phyloP scores from a whole-genome alignment of 2,797 vertebrate genomes.

The Lindbergichthys nudifrons region DNA sequence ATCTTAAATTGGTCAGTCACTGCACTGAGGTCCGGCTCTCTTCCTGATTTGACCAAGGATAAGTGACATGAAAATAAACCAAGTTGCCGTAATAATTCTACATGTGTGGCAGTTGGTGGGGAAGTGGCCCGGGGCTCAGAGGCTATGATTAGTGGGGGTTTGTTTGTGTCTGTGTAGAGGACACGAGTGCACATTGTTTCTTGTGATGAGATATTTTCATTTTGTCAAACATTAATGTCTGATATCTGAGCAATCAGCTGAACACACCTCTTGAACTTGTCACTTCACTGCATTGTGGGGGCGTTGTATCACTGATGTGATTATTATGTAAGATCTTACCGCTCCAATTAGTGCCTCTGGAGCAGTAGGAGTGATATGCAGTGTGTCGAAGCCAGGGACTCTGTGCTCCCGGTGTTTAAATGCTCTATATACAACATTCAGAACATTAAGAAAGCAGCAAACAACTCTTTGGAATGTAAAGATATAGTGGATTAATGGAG shows the following conservation, averaged over 20 bases:
- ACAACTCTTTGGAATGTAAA: no score
- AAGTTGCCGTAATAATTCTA: constrained; percentile 9
- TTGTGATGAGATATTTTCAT: constrained; percentile 23
- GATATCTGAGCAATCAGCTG: constrained; percentile 37
- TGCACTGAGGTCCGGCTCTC: background rate
- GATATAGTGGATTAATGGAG: no score
- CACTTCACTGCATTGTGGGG: constrained; percentile 33
- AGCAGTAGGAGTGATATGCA: constrained; percentile 9
- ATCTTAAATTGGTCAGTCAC: constrained; percentile 8
- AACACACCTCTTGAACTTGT: constrained; percentile 45
- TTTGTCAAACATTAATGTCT: constrained; percentile 27
- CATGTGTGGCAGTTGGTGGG: constrained; percentile 6
- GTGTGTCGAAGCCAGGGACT: background rate
- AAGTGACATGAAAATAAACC: background rate
- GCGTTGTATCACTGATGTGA: constrained; percentile 41
- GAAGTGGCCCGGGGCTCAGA: background rate
- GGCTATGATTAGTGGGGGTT: background rate
- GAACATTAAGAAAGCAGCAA: no score
- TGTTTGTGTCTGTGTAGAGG: constrained; percentile 10
- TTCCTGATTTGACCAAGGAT: background rate
- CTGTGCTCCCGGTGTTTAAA: constrained; percentile 1
- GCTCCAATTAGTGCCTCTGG: constrained; percentile 24
- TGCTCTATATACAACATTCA: no score
- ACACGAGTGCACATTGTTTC: background rate
- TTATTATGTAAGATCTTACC: constrained; percentile 47